These are phyloP conservation scores for Gymnothorax reevesii DNA, from an alignment of 2,797 vertebrate genomes.

Conservation along the genomic window DNA sequence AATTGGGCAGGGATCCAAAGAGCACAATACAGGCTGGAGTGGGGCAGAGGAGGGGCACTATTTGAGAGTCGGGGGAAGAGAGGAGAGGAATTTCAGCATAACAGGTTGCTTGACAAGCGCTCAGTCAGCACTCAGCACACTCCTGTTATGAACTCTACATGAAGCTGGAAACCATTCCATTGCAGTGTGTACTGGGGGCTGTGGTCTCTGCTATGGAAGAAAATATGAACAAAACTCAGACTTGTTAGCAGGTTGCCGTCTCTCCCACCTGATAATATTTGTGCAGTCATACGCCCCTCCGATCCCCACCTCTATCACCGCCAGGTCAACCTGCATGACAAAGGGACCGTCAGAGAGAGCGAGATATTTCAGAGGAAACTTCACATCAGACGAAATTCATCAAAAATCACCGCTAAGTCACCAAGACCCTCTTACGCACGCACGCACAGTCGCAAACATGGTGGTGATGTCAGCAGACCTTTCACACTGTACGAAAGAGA, in stretches of 20 bases:
- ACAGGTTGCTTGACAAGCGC: neutral
- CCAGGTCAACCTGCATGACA: conserved; percentile 84
- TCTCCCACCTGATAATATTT: conserved; percentile 87
- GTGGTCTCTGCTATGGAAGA: neutral
- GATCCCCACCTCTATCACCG: conserved; percentile 92
- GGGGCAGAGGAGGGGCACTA: neutral
- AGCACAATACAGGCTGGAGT: neutral
- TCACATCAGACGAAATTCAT: neutral
- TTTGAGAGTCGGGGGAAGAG: neutral
- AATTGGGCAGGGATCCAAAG: conserved; percentile 14
- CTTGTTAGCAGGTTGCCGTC: neutral
- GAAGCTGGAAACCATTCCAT: neutral
- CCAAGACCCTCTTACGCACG: too few species aligned
- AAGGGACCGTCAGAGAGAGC: neutral
- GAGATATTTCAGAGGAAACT: neutral
- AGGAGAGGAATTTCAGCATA: neutral
- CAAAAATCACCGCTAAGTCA: too few species aligned
- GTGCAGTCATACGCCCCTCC: conserved; percentile 93
- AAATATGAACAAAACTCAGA: too few species aligned
- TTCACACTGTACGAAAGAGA: neutral
- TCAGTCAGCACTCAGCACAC: too few species aligned
- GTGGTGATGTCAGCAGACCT: neutral
- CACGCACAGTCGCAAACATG: neutral
- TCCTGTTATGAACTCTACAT: too few species aligned
- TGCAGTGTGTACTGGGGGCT: neutral